Percentiles rank a stretch among this genome's conserved stretches.
phyloP scores from a whole-genome alignment of 2,113 vertebrate species.

The Vombatus ursinus region DNA sequence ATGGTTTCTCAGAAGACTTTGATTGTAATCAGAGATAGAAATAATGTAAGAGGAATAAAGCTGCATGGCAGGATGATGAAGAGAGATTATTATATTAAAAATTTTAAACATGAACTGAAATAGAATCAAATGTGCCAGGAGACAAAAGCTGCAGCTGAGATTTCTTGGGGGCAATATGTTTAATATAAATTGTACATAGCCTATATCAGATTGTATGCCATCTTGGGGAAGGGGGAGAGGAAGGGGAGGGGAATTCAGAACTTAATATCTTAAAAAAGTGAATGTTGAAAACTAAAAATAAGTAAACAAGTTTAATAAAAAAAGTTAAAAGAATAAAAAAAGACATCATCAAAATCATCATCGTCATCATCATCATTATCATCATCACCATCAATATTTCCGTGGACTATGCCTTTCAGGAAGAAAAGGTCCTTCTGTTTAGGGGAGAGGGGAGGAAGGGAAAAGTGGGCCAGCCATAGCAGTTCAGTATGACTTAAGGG shows the following conservation, averaged over 20 bases:
- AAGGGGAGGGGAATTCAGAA: too few relatives aligned
- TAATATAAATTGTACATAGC: too few relatives aligned
- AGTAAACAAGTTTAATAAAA: too few relatives aligned
- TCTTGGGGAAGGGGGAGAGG: too few relatives aligned
- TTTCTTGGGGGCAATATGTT: background rate
- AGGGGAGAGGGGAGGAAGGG: background rate
- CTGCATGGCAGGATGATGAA: background rate
- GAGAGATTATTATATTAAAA: background rate
- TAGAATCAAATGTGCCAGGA: conserved; percentile 22
- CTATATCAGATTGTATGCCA: too few relatives aligned
- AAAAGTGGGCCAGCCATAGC: background rate
- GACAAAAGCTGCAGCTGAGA: background rate
- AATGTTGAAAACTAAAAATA: too few relatives aligned
- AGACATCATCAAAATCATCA: too few relatives aligned
- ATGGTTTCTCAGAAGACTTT: background rate
- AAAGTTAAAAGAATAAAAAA: too few relatives aligned
- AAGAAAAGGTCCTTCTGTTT: background rate
- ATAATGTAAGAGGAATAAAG: background rate
- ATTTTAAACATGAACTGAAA: background rate
- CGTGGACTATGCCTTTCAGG: background rate
- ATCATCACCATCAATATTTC: background rate
- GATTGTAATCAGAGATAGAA: background rate
- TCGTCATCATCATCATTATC: too few relatives aligned
- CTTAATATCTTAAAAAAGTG: too few relatives aligned
- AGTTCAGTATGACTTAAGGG: background rate